Conservation (phyloP, 2,797 vertebrate species). For the Sebastes vulpes region DNA sequence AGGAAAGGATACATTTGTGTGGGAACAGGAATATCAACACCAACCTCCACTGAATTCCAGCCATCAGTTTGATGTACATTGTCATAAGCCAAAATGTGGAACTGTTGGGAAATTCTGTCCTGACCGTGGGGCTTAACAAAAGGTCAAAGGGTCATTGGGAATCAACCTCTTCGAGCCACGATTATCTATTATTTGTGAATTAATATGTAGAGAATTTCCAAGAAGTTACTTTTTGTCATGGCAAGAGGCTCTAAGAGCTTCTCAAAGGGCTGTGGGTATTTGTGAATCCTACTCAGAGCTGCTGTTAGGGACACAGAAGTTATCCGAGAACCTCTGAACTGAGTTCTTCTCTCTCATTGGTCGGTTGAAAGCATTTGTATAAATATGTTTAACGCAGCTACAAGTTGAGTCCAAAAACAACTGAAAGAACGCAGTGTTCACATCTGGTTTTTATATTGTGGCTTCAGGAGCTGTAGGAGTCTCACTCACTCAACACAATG, state of each 20-base stretch:
- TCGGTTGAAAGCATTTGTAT: conserved; percentile 57
- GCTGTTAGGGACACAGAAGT: conserved; percentile 43
- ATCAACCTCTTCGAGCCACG: not conserved
- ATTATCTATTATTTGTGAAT: not conserved
- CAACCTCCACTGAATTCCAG: not conserved
- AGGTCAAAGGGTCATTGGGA: not conserved
- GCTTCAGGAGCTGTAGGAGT: conserved; percentile 60
- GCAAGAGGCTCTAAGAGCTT: not conserved
- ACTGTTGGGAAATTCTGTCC: too few relatives aligned
- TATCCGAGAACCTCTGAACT: conserved; percentile 33
- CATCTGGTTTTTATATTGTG: conserved; percentile 81
- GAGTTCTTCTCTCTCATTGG: conserved; percentile 30
- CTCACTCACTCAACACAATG: not conserved
- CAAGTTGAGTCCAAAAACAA: conserved; percentile 74
- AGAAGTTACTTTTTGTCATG: not conserved
- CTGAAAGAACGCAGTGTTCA: conserved; percentile 67
- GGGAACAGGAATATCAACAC: not conserved
- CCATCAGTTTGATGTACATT: not conserved
- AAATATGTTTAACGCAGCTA: conserved; percentile 72
- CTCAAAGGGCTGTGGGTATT: not conserved
- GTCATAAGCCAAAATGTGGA: not conserved
- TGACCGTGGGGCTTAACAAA: not conserved
- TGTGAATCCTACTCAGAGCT: conserved; percentile 13
- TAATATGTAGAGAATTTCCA: not conserved
- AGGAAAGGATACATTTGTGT: not conserved